Evolutionary conservation across 2,888 invertebrate species (phyloP).

Genomic region (Hesperia comma): DNA sequence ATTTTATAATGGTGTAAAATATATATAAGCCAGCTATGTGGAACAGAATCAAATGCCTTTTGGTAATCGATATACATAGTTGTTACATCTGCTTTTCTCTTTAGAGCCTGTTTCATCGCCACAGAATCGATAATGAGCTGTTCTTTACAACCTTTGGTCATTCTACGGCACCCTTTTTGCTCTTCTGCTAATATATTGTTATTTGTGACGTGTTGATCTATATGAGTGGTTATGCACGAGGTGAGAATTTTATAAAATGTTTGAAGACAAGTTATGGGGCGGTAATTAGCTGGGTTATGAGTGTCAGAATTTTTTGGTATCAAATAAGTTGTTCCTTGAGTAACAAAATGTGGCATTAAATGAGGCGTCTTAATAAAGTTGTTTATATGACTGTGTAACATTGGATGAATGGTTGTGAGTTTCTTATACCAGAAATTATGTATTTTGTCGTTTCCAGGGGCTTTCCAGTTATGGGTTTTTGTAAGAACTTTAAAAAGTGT

Average conservation of each 20-base stretch:
- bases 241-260: slow-evolving; percentile 30
- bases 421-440: slow-evolving; percentile 22
- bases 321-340: slow-evolving; percentile 41
- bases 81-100: slow-evolving; percentile 27
- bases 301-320: slow-evolving; percentile 32
- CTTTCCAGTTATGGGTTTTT: slow-evolving; percentile 36
- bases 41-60: too few species aligned
- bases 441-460: slow-evolving; percentile 35
- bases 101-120: too few species aligned
- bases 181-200: slow-evolving; percentile 2
- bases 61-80: slow-evolving; percentile 44
- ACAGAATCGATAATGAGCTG: too few species aligned
- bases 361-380: slow-evolving; percentile 24
- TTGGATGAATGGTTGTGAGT: slow-evolving; percentile 29
- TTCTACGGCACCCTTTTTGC: too few species aligned
- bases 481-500: not conserved
- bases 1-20: slow-evolving; percentile 42
- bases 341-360: slow-evolving; percentile 37
- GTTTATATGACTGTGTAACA: slow-evolving; percentile 29
- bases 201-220: not conserved
- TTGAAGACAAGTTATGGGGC: slow-evolving; percentile 1
- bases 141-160: too few species aligned
- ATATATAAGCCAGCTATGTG: slow-evolving; percentile 44
- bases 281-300: slow-evolving; percentile 28
- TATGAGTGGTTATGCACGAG: slow-evolving; percentile 18